A percentile compares a stretch with the other conserved stretches of the same genome.
Conservation (phyloP, 1,140 invertebrate genomes). For the Amyelois transitella region DNA sequence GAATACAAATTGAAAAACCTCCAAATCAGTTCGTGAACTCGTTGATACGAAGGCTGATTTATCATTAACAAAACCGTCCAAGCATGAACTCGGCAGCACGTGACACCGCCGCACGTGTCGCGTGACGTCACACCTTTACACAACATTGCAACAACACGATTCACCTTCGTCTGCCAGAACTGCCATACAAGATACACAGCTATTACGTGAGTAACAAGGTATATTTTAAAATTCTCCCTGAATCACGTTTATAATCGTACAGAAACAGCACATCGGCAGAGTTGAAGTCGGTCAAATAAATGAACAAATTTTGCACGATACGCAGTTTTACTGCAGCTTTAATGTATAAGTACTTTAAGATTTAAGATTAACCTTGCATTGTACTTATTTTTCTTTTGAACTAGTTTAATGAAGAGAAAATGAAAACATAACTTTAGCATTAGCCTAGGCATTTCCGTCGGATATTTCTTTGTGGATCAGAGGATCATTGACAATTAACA, state of each 20-base stretch:
- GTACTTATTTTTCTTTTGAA: too few species aligned
- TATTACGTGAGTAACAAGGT: background rate
- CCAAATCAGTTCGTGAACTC: background rate
- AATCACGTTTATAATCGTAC: background rate
- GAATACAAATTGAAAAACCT: background rate
- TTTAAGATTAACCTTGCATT: too few species aligned
- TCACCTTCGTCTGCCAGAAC: background rate
- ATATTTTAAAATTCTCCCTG: background rate
- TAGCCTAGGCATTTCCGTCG: too few species aligned
- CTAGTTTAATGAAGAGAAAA: too few species aligned
- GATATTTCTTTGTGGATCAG: too few species aligned
- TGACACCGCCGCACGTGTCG: constrained; percentile 3
- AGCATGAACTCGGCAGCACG: constrained; percentile 1
- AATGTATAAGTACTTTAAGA: background rate
- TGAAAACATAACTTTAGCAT: too few species aligned
- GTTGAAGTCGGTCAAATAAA: background rate
- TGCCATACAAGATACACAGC: background rate
- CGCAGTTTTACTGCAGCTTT: background rate
- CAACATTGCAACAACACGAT: constrained; percentile 3
- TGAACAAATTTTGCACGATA: background rate
- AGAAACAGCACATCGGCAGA: background rate
- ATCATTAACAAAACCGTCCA: background rate
- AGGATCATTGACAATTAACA: too few species aligned
- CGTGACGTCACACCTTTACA: constrained; percentile 6
- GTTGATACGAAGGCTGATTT: background rate